A percentile compares a stretch with the other conserved stretches of the same genome.
phyloP scores from a whole-genome alignment of 2,113 vertebrate species.

The Donacobius atricapilla region DNA sequence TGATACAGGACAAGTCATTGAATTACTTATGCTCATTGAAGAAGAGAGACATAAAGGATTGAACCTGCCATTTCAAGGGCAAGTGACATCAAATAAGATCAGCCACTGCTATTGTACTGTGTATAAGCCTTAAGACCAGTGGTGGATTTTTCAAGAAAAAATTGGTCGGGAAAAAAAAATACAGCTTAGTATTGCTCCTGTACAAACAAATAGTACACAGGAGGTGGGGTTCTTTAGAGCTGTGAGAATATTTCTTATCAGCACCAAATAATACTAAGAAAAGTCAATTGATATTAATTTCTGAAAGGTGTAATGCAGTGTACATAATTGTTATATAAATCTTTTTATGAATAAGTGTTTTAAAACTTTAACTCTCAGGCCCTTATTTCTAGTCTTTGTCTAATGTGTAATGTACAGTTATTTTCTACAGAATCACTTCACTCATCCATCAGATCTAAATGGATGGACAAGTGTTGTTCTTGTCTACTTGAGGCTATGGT shows the following conservation, averaged over 20 bases:
- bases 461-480: not conserved
- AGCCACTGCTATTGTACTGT: not conserved
- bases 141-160: not conserved
- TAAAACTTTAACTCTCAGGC: not conserved
- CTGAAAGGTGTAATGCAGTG: not conserved
- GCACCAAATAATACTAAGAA: not conserved
- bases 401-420: not conserved
- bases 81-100: not conserved
- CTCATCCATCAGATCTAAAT: not conserved
- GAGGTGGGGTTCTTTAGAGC: not conserved
- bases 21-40: constrained; percentile 15
- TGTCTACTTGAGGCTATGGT: not conserved
- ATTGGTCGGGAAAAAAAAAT: not conserved
- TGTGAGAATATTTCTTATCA: not conserved
- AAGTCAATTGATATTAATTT: not conserved
- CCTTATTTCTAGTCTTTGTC: not conserved
- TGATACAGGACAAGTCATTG: not conserved
- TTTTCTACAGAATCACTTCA: not conserved
- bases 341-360: not conserved
- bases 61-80: not conserved
- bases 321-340: not conserved
- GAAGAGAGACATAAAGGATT: not conserved
- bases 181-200: not conserved
- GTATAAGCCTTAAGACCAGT: not conserved
- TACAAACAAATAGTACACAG: not conserved